Evolutionary conservation across 2,888 invertebrate genomes (phyloP).

Genomic region (Catocala nupta): DNA sequence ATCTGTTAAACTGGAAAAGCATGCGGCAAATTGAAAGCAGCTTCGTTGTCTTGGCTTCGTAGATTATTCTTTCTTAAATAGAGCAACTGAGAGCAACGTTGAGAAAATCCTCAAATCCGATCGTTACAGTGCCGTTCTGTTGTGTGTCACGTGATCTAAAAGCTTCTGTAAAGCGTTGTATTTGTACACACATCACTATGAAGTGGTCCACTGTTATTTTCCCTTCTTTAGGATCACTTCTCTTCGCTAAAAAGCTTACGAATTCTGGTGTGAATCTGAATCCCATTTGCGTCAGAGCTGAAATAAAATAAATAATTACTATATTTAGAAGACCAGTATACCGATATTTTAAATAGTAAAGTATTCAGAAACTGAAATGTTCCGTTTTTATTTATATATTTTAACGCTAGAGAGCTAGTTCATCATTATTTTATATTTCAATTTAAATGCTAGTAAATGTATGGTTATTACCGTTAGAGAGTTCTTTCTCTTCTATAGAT

Average conservation of each 20-base stretch:
- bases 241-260: constrained; percentile 90
- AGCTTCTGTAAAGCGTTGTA: constrained; percentile 95
- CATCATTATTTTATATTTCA: too few species aligned
- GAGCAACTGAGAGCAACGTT: constrained; percentile 93
- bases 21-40: not conserved
- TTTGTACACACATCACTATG: constrained; percentile 95
- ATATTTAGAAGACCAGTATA: too few species aligned
- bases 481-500: constrained; percentile 93
- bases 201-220: constrained; percentile 94
- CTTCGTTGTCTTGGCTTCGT: not conserved
- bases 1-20: too few species aligned
- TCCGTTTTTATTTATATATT: too few species aligned
- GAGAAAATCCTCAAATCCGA: constrained; percentile 97
- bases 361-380: too few species aligned
- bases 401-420: too few species aligned
- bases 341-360: too few species aligned
- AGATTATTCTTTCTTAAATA: constrained; percentile 63
- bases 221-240: constrained; percentile 89
- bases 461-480: constrained; percentile 88
- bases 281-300: constrained; percentile 96
- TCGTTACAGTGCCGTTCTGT: constrained; percentile 93
- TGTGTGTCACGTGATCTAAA: constrained; percentile 93
- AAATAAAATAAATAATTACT: constrained; percentile 46
- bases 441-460: too few species aligned
- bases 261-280: constrained; percentile 94